These are phyloP conservation scores for Anguilla rostrata DNA, from an alignment of 2,113 vertebrate genomes.

Conservation along the genomic window DNA sequence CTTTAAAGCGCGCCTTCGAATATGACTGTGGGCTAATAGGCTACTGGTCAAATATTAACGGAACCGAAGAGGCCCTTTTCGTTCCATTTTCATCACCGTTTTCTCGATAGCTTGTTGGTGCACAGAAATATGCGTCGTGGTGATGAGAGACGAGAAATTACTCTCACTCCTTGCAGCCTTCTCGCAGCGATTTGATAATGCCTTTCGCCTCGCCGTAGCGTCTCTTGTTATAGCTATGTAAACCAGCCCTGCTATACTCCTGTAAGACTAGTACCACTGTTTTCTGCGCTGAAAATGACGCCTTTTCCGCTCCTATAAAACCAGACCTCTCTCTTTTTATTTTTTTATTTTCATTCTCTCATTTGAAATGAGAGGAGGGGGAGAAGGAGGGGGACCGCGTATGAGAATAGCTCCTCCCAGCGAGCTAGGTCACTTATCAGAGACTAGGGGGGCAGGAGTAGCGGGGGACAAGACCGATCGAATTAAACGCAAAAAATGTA, in stretches of 20 bases:
- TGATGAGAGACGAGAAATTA: neutral
- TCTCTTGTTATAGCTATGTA: neutral
- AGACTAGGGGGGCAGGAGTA: neutral
- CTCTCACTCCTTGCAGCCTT: neutral
- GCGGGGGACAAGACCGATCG: neutral
- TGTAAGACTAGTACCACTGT: neutral
- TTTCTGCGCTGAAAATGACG: slow-evolving; percentile 10
- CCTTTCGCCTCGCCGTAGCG: neutral
- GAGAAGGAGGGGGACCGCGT: neutral
- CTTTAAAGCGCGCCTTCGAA: slow-evolving; percentile 12
- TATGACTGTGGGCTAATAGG: neutral
- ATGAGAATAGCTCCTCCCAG: neutral
- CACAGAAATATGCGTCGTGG: neutral
- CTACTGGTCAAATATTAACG: neutral
- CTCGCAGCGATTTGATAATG: neutral
- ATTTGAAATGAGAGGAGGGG: slow-evolving; percentile 5
- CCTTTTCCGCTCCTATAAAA: slow-evolving; percentile 14
- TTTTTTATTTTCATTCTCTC: neutral
- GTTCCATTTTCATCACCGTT: neutral
- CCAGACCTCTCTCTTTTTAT: neutral
- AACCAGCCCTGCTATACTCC: neutral
- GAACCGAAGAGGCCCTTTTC: neutral
- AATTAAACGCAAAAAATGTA: slow-evolving; percentile 2
- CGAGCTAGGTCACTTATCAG: neutral
- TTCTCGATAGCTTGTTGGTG: neutral